Base-by-base conservation (phyloP, 2,888 invertebrate genomes). In the Drosophila pseudotalamancana region DNA sequence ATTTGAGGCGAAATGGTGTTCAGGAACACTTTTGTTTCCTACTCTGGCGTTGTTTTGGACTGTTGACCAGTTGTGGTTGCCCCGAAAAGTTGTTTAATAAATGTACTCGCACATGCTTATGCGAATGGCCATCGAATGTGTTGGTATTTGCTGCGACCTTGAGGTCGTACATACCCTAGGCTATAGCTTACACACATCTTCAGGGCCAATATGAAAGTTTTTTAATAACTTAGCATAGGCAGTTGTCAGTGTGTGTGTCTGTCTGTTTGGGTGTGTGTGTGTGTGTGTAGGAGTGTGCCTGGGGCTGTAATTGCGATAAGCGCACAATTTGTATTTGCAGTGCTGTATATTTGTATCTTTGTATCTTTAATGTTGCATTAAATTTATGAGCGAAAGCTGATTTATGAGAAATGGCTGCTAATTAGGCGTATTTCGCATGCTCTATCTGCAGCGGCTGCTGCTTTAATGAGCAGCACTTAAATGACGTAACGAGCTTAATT, bases 51-150 rank as follows among this genome's bases (percentile, higher is more conserved):
- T 40, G 37, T 2, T 27, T 6, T 1, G 6, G 12, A 8, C 21
- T 35, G 27, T 21, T 54, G 50, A 43, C 39, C 60, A 73, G 51
- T 46, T 65, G 45, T n/a, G 34, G 49, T 45, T 64, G 5, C 6
- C 19, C 35, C 66, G 32, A 65, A 87, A 87, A 87, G 72, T 83
- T 83, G 77, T 87, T 87, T 83, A 87, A 83, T 87, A 83, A 87
- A 87, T 84, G 82, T 70, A 80, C 86, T 86, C 69, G 67, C 84
- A 83, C 79, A 79, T 76, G 82, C 67, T 66, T 57, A 70, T 48
- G 60, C n/a, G 23, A 42, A 53, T 59, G 67, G 27, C 62, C 82
- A 75, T 66, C 60, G 59, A 55, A 57, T 72, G 45, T 50, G 48
- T 40, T 59, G 53, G 35, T 27, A 55, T 69, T 78, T 79, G 48